These are phyloP conservation scores for Tursiops truncatus DNA, from an alignment of 2,113 vertebrate species.

Conservation along the genomic window DNA sequence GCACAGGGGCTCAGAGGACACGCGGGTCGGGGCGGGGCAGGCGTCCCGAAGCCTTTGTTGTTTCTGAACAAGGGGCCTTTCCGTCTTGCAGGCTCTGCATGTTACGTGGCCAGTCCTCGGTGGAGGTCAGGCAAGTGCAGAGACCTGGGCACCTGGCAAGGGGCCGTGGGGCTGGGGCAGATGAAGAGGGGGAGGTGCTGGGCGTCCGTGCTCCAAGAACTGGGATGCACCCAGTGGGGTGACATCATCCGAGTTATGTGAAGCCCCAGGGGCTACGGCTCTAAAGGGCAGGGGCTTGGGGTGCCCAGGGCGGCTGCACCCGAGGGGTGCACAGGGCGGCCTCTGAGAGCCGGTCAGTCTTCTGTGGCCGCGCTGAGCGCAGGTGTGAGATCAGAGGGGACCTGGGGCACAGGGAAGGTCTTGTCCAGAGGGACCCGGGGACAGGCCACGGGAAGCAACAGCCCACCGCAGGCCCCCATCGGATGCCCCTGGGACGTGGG, in stretches of 20 bases:
- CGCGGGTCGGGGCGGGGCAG: neutral
- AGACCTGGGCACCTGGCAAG: neutral
- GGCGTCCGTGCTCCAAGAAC: neutral
- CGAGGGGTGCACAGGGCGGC: neutral
- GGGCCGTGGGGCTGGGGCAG: neutral
- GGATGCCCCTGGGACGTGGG: rapidly evolving
- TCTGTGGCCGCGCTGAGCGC: neutral
- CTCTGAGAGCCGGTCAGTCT: neutral
- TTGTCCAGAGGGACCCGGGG: neutral
- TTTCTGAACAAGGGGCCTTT: neutral
- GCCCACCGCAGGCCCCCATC: neutral
- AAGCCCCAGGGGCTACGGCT: neutral
- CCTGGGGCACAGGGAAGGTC: neutral
- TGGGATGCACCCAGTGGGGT: rapidly evolving
- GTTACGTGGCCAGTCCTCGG: neutral
- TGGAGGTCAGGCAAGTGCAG: neutral
- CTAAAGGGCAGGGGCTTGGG: neutral
- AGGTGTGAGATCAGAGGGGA: rapidly evolving
- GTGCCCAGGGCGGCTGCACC: neutral
- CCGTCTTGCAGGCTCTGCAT: neutral
- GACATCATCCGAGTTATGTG: rapidly evolving
- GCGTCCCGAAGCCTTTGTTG: too few relatives aligned
- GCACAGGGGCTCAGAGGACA: neutral
- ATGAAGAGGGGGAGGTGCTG: neutral
- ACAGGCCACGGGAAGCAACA: rapidly evolving